Conservation (phyloP, 2,888 invertebrate genomes). For the Cosmia trapezina region DNA sequence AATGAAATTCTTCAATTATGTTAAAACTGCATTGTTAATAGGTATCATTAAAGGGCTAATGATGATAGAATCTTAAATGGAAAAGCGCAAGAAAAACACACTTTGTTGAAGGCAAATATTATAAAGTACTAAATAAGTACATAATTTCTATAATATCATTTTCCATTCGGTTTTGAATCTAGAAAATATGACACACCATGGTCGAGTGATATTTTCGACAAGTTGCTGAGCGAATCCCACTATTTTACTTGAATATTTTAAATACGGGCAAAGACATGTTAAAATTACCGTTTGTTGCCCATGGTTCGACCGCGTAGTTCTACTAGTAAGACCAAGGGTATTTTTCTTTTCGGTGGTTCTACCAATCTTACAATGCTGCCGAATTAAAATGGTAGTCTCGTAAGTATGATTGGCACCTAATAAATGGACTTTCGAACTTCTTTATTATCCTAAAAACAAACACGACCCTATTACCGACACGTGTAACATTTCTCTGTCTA, state of each 20-base stretch:
- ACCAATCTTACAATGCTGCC: too few relatives aligned
- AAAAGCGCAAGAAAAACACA: background rate
- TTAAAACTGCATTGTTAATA: background rate
- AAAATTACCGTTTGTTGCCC: too few relatives aligned
- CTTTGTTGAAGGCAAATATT: background rate
- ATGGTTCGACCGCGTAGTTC: too few relatives aligned
- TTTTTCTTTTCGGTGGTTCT: too few relatives aligned
- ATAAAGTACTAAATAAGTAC: background rate
- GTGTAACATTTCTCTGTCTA: background rate
- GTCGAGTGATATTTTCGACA: background rate
- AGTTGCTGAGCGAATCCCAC: background rate
- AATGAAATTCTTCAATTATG: background rate
- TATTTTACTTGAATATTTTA: background rate
- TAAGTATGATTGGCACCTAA: too few relatives aligned
- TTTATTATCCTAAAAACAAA: background rate
- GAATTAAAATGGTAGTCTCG: too few relatives aligned
- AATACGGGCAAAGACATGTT: background rate
- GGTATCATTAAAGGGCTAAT: background rate
- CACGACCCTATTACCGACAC: too few relatives aligned
- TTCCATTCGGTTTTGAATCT: background rate
- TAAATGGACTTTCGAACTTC: background rate
- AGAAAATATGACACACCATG: background rate
- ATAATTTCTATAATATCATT: background rate
- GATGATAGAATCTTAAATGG: slow-evolving; percentile 6
- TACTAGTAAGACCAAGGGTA: too few relatives aligned